Evolutionary conservation across 1,140 invertebrate species (phyloP).

Genomic region (Drosophila hydei): DNA sequence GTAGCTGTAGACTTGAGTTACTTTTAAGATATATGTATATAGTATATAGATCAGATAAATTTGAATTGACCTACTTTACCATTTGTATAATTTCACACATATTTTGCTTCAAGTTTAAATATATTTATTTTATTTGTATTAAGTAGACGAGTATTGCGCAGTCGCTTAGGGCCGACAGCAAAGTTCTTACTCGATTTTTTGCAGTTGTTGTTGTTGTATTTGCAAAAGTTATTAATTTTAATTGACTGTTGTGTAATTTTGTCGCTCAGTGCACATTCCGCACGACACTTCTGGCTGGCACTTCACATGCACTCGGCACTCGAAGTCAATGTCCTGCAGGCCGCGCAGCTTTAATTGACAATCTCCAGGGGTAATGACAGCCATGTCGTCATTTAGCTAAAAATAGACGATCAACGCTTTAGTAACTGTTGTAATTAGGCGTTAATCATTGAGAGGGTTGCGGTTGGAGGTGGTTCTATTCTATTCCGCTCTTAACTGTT

Average conservation of each 20-base stretch:
- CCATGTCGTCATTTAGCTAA: constrained; percentile 71
- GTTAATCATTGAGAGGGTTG: constrained; percentile 30
- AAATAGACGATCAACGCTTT: constrained; percentile 56
- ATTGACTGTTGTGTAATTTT: constrained; percentile 81
- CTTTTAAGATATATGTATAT: too few relatives aligned
- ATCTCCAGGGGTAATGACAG: constrained; percentile 34
- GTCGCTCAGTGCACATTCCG: constrained; percentile 57
- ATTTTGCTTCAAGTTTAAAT: too few relatives aligned
- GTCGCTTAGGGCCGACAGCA: too few relatives aligned
- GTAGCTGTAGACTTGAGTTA: too few relatives aligned
- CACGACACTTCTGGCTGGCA: constrained; percentile 57
- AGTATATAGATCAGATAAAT: too few relatives aligned
- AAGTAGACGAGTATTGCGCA: too few relatives aligned
- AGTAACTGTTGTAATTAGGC: constrained; percentile 67
- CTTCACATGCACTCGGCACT: constrained; percentile 60
- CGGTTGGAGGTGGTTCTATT: constrained; percentile 16
- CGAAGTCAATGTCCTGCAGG: constrained; percentile 62
- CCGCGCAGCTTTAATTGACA: constrained; percentile 69
- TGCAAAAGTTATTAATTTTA: constrained; percentile 81
- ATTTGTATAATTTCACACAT: too few relatives aligned
- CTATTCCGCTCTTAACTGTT: constrained; percentile 4
- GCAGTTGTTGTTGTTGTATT: constrained; percentile 37
- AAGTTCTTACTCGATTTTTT: constrained; percentile 7
- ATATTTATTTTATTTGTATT: too few relatives aligned
- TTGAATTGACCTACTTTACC: too few relatives aligned